Evolutionary conservation across 2,888 invertebrate species (phyloP).

Genomic region (Tipula lateralis): DNA sequence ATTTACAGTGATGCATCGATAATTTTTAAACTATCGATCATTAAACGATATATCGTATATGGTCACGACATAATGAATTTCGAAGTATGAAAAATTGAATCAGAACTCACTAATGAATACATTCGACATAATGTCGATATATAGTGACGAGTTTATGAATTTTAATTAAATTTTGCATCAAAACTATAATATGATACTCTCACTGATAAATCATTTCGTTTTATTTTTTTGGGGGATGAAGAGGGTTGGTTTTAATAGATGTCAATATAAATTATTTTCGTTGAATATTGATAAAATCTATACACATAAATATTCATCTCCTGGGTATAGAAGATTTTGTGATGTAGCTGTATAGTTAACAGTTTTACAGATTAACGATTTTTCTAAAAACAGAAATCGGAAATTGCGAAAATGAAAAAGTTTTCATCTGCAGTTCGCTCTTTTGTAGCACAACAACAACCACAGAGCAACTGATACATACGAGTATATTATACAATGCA

Average conservation of each 20-base stretch:
- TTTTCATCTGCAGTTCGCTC: not conserved
- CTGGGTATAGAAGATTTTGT: not conserved
- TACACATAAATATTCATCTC: not conserved
- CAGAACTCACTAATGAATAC: not conserved
- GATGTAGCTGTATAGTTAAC: not conserved
- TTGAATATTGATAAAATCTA: not conserved
- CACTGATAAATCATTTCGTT: not conserved
- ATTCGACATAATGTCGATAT: not conserved
- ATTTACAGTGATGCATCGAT: not conserved
- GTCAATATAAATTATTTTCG: not conserved
- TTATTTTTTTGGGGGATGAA: not conserved
- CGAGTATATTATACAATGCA: too few species aligned
- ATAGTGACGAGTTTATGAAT: not conserved
- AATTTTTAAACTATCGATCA: not conserved
- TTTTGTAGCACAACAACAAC: not conserved
- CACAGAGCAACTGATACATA: not conserved
- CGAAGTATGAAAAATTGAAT: not conserved
- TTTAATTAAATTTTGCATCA: not conserved
- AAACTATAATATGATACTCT: not conserved
- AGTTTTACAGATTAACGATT: not conserved
- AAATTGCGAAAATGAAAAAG: not conserved
- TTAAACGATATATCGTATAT: not conserved
- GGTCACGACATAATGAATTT: not conserved
- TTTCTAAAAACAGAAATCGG: not conserved
- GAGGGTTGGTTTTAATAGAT: not conserved